Conservation (phyloP, 2,797 vertebrate genomes). For the Yasuhikotakia modesta region DNA sequence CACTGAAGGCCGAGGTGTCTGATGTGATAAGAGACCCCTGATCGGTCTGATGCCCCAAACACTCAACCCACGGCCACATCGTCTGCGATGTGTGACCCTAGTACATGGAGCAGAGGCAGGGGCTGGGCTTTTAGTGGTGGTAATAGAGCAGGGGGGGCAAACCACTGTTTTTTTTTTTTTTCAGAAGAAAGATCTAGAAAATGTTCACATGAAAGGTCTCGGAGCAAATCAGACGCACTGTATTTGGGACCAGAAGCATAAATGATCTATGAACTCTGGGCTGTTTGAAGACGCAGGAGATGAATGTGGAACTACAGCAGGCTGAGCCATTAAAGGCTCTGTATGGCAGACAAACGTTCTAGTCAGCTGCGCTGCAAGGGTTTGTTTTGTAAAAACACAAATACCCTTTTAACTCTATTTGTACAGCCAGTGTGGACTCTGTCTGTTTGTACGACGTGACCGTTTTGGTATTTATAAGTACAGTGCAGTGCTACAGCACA, state of each 20-base stretch:
- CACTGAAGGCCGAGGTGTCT: slow-evolving; percentile 58
- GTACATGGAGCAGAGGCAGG: slow-evolving; percentile 16
- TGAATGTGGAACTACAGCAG: slow-evolving; percentile 30
- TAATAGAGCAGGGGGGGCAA: slow-evolving; percentile 6
- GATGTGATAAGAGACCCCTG: slow-evolving; percentile 50
- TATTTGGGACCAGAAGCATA: not conserved
- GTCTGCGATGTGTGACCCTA: slow-evolving; percentile 37
- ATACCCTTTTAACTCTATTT: slow-evolving; percentile 28
- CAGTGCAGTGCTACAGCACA: not conserved
- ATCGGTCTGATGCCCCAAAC: slow-evolving; percentile 52
- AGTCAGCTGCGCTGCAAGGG: not conserved
- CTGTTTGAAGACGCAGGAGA: slow-evolving; percentile 28
- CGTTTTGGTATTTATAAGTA: not conserved
- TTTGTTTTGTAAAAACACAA: slow-evolving; percentile 19
- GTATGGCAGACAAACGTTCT: slow-evolving; percentile 20
- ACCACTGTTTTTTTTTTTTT: not conserved
- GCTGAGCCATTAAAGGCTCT: slow-evolving; percentile 16
- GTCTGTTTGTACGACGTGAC: not conserved
- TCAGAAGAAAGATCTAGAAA: slow-evolving; percentile 4
- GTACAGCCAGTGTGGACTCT: not conserved
- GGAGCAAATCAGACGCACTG: not conserved
- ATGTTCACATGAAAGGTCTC: slow-evolving; percentile 15
- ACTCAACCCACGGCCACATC: slow-evolving; percentile 33
- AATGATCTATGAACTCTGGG: slow-evolving; percentile 16
- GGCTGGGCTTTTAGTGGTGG: slow-evolving; percentile 21